A percentile compares a stretch with the other conserved stretches of the same genome.
Evolutionary conservation across 1,140 invertebrate species (phyloP).

Genomic region (Dinothrombium tinctorium): DNA sequence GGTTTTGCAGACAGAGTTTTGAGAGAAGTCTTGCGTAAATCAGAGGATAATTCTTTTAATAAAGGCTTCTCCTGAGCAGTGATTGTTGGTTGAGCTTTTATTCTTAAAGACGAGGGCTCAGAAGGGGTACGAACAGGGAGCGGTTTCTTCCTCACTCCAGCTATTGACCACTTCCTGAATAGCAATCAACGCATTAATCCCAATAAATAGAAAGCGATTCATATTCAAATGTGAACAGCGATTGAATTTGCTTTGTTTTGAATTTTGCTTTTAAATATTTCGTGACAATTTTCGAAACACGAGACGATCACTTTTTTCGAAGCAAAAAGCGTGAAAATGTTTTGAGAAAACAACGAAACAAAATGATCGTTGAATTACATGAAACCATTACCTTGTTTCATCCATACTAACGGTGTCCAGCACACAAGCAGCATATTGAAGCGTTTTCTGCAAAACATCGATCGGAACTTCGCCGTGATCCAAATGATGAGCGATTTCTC

Average conservation of each 20-base stretch:
- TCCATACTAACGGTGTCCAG: conserved; percentile 66
- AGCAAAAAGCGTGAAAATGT: not conserved
- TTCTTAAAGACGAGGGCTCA: not conserved
- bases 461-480: conserved; percentile 51
- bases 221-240: not conserved
- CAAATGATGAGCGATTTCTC: conserved; percentile 51
- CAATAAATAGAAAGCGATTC: not conserved
- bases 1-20: too few relatives aligned
- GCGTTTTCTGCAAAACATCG: conserved; percentile 54
- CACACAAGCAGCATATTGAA: conserved; percentile 59
- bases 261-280: too few relatives aligned
- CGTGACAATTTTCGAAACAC: not conserved
- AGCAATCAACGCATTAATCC: not conserved
- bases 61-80: not conserved
- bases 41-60: too few relatives aligned
- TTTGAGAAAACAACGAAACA: not conserved
- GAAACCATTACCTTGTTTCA: conserved; percentile 51
- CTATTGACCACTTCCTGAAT: conserved; percentile 1
- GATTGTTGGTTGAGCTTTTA: not conserved
- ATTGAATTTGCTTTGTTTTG: too few relatives aligned
- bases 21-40: too few relatives aligned
- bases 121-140: not conserved
- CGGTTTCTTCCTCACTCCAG: not conserved
- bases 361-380: not conserved
- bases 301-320: not conserved